Evolutionary conservation across 2,797 vertebrate species (phyloP), one percentile per base, ranked within the genome.

Genomic region (Selene dorsalis): DNA sequence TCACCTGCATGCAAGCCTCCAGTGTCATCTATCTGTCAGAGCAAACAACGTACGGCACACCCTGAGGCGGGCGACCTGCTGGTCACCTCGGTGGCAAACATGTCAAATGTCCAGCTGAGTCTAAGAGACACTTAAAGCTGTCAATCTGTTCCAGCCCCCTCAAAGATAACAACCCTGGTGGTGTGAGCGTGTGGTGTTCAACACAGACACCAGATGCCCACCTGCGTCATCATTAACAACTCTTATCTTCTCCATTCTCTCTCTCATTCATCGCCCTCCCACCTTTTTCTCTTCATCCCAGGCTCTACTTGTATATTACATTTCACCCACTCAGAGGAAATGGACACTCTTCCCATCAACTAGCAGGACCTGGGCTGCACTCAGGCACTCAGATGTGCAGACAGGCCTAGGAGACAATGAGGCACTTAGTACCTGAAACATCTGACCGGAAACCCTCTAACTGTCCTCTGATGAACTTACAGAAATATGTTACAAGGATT

Each of bases 241-340:
- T 71, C 64, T 85, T 66, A 73, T 63, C 32, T 53, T 62, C 59
- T 79, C 53, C 20, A 20, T 76, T 61, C 59, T 35, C 35, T 61
- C 41, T 80, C 41, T 53, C 60, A 47, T 76, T 78, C 67, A 61
- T 41, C 30, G 79, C 68, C 38, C 69, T 68, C 55, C 73, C 80
- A 85, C 56, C 30, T 53, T 20, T 45, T 55, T 70, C 73, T 87
- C 80, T 73, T 75, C 53, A 79, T 50, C 73, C 48, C 32, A 43
- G 65, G 77, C 69, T 73, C 60, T 66, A 32, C 74, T 84, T 84
- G 70, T 85, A 80, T 88, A 93, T 93, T 93, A 88, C 66, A 93
- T 94, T 94, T 93, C 90, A 89, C 85, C 84, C 75, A 91, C 89
- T 91, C 90, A 91, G 88, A 89, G 89, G 73, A 94, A 94, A 94